These are phyloP conservation scores for Tetramorium simillimum DNA, from an alignment of 1,140 invertebrate genomes.

Conservation along the genomic window DNA sequence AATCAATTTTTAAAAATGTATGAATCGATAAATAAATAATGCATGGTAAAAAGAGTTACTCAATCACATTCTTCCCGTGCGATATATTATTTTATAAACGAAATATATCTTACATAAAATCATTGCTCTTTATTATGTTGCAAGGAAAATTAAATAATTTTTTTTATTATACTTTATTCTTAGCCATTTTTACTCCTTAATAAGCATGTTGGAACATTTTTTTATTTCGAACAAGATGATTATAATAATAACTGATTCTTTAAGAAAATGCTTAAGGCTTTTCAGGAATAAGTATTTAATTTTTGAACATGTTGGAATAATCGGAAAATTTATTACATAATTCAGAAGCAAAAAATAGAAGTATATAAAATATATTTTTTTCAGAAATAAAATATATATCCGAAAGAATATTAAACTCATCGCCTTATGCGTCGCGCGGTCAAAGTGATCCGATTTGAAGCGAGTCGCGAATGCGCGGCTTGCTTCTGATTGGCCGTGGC, in stretches of 20 bases:
- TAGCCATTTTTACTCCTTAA: background rate
- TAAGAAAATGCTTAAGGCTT: background rate
- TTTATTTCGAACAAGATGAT: background rate
- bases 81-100: background rate
- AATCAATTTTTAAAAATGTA: slow-evolving; percentile 74
- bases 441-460: background rate
- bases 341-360: too few relatives aligned
- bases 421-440: background rate
- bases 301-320: background rate
- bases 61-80: background rate
- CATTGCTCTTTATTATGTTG: background rate
- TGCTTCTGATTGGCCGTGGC: background rate
- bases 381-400: too few relatives aligned
- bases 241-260: background rate
- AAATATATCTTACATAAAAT: background rate
- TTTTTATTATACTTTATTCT: background rate
- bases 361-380: too few relatives aligned
- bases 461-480: background rate
- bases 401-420: background rate
- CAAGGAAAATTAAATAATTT: background rate
- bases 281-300: background rate
- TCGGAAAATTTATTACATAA: background rate
- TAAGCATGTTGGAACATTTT: too few relatives aligned
- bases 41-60: slow-evolving; percentile 66
- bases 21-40: slow-evolving; percentile 73